Evolutionary conservation across 2,888 invertebrate genomes (phyloP), one percentile per base, ranked within the genome.

Genomic region (Lithosia quadra): DNA sequence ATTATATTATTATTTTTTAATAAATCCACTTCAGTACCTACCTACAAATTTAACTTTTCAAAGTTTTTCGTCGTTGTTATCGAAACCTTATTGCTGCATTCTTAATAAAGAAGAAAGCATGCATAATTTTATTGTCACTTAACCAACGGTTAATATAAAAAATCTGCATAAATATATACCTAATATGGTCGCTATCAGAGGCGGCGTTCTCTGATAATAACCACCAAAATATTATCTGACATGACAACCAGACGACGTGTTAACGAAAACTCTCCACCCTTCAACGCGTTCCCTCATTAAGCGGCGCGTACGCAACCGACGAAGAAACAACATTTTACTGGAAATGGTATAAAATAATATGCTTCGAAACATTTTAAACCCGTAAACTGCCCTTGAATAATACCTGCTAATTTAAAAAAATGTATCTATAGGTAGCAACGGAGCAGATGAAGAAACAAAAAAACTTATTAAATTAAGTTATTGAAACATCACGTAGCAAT

Each of bases 191-290:
- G 72, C 78, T 79, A 84, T 84, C 86, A 74, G 68, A 67, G 70
- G 75, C 79, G 78, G 67, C 63, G 68, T 83, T 83, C 82, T 74
- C 69, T 75, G 83, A 88, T 90, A 88, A 88, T 87, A 87, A 88
- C 84, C 79, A 82, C 87, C 89, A 76, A 90, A 91, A 89, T 86
- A 86, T 86, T 83, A 86, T 82, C 74, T 79, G 78, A 84, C 84
- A 75, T 87, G 89, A 90, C 88, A 90, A 85, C 84, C 85, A 78
- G 82, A 78, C 83, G 86, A 87, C 88, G 84, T 86, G 87, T 86
- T 83, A 86, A 84, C 79, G 86, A 86, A 88, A 87, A 80, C 83
- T 85, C 84, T 83, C 84, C 81, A 82, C 85, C 84, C 80, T 87
- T 86, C 85, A 84, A 79, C 82, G 65, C 66, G 49, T 63, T 81